Evolutionary conservation across 2,113 vertebrate genomes (phyloP).

Genomic region (Morone chrysops): DNA sequence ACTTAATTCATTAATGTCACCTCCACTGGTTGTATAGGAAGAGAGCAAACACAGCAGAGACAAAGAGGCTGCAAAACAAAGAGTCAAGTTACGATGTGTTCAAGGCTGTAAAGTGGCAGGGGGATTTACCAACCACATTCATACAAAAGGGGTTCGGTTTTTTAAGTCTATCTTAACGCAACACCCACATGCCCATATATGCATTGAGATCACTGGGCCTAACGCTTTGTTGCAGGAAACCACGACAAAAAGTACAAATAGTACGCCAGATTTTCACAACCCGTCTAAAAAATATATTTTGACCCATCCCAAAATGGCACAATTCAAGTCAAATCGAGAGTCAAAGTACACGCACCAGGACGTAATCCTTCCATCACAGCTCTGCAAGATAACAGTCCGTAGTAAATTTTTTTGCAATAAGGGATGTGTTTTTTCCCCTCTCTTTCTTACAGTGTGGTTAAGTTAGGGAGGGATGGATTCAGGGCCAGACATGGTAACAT

Average conservation of each 20-base stretch:
- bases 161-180: neutral
- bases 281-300: too few species aligned
- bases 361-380: too few species aligned
- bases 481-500: neutral
- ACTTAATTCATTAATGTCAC: neutral
- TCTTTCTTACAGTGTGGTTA: neutral
- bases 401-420: neutral
- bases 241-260: too few species aligned
- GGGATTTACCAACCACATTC: neutral
- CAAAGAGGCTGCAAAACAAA: neutral
- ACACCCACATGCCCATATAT: neutral
- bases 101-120: neutral
- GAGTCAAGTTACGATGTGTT: neutral
- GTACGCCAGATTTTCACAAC: neutral
- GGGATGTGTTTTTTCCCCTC: neutral
- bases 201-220: neutral
- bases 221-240: too few species aligned
- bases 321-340: too few species aligned
- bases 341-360: too few species aligned
- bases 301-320: too few species aligned
- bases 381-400: too few species aligned
- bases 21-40: neutral
- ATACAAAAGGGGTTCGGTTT: neutral
- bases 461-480: neutral
- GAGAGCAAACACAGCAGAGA: neutral